These are phyloP conservation scores for Karalla daura DNA, from an alignment of 2,797 vertebrate species.

Conservation along the genomic window DNA sequence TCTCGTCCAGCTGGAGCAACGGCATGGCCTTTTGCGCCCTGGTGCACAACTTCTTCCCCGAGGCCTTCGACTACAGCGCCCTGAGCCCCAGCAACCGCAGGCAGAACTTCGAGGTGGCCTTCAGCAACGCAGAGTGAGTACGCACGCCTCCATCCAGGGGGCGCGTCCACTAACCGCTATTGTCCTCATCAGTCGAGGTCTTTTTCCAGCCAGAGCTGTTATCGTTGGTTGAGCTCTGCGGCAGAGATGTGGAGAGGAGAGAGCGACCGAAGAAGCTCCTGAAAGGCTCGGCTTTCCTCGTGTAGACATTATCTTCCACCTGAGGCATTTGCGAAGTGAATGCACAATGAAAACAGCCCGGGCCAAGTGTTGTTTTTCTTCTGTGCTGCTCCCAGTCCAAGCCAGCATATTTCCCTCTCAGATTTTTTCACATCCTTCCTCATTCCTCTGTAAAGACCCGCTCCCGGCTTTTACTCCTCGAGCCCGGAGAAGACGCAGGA, in stretches of 20 bases:
- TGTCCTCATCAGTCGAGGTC: too few species aligned
- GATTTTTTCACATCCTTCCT: neutral
- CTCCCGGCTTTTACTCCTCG: slow-evolving; percentile 1
- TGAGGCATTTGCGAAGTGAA: neutral
- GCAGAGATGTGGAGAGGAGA: slow-evolving; percentile 5
- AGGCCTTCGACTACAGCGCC: slow-evolving; percentile 93
- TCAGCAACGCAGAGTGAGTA: slow-evolving; percentile 95
- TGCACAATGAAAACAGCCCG: neutral
- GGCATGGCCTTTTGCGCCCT: slow-evolving; percentile 99
- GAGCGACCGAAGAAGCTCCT: slow-evolving; percentile 24
- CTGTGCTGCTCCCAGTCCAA: neutral
- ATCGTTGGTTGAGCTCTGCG: slow-evolving; percentile 2
- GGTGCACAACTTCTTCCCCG: slow-evolving; percentile 98
- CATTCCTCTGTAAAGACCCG: slow-evolving; percentile 4
- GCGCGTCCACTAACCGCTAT: slow-evolving; percentile 26
- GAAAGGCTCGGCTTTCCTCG: neutral
- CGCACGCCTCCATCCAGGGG: neutral
- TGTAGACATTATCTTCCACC: neutral
- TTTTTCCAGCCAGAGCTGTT: neutral
- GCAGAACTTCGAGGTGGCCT: slow-evolving; percentile 97
- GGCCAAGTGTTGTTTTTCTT: too few species aligned
- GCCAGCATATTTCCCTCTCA: slow-evolving; percentile 1
- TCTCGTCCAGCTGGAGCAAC: slow-evolving; percentile 98
- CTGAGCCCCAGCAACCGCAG: slow-evolving; percentile 93
- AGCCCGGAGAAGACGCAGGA: slow-evolving; percentile 3